Evolutionary conservation across 2,113 vertebrate genomes (phyloP).

Genomic region (Phoenicopterus ruber): DNA sequence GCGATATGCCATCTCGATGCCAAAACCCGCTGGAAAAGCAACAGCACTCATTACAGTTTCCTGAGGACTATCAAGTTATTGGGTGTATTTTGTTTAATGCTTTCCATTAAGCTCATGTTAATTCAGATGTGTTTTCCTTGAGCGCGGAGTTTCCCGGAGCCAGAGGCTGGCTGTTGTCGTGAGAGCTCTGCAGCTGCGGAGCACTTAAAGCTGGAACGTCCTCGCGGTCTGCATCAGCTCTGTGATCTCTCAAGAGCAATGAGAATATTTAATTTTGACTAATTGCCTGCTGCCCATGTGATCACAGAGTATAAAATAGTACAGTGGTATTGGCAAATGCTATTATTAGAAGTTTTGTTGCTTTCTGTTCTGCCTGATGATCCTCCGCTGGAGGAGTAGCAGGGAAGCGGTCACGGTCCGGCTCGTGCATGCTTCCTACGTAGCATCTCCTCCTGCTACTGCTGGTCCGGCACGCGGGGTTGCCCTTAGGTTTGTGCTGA

Average conservation of each 20-base stretch:
- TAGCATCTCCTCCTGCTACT: background rate
- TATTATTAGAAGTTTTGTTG: background rate
- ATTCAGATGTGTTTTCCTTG: background rate
- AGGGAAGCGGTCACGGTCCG: background rate
- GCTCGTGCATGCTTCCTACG: rapidly evolving
- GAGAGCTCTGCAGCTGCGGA: background rate
- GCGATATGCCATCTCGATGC: rapidly evolving
- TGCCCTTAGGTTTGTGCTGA: background rate
- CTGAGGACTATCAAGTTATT: background rate
- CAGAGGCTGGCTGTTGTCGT: rapidly evolving
- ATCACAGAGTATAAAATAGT: background rate
- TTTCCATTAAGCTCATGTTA: background rate
- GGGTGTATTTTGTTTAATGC: background rate
- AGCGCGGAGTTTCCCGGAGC: rapidly evolving
- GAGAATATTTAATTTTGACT: background rate
- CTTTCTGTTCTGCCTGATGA: background rate
- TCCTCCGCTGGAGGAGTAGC: rapidly evolving
- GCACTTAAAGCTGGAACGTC: background rate
- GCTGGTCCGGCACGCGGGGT: rapidly evolving
- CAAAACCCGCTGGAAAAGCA: background rate
- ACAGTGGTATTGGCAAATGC: background rate
- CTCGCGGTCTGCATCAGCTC: rapidly evolving
- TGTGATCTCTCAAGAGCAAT: background rate
- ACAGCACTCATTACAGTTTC: rapidly evolving
- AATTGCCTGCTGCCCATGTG: background rate